Conservation (phyloP, 2,888 invertebrate genomes). For the Carpatolechia fugitivella region DNA sequence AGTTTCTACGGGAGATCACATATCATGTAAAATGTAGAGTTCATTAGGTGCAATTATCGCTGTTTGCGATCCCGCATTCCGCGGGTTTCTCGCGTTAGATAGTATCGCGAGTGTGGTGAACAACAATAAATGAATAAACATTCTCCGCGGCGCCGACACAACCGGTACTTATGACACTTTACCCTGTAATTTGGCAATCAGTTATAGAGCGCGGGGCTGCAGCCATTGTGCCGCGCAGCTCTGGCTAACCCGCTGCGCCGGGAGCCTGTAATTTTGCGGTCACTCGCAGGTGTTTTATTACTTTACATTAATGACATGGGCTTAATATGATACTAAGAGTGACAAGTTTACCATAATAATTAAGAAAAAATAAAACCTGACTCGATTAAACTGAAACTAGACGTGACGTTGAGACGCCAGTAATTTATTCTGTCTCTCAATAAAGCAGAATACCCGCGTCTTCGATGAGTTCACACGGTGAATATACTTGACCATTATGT, state of each 20-base stretch:
- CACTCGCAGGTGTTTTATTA: slow-evolving; percentile 63
- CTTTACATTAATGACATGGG: slow-evolving; percentile 43
- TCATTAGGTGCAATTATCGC: slow-evolving; percentile 25
- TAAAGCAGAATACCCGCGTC: slow-evolving; percentile 5
- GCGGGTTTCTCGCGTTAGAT: slow-evolving; percentile 33
- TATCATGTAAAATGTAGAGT: neutral
- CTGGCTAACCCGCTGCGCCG: slow-evolving; percentile 50
- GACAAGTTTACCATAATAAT: slow-evolving; percentile 21
- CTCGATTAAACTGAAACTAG: neutral
- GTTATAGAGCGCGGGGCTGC: slow-evolving; percentile 39
- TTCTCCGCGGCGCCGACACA: slow-evolving; percentile 37
- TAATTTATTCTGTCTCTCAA: slow-evolving; percentile 17
- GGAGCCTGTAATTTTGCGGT: slow-evolving; percentile 71
- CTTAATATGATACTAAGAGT: slow-evolving; percentile 37
- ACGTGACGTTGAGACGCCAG: neutral
- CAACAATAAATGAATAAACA: slow-evolving; percentile 48
- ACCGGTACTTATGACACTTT: slow-evolving; percentile 62
- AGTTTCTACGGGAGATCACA: too few relatives aligned
- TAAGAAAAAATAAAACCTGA: slow-evolving; percentile 13
- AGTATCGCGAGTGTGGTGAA: slow-evolving; percentile 38
- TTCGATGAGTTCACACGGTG: slow-evolving; percentile 66
- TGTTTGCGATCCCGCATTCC: slow-evolving; percentile 32
- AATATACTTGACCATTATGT: slow-evolving; percentile 63
- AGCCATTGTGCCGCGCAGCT: slow-evolving; percentile 22
- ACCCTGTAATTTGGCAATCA: slow-evolving; percentile 75